Conservation (phyloP, 2,113 vertebrate genomes). For the Gulo gulo region DNA sequence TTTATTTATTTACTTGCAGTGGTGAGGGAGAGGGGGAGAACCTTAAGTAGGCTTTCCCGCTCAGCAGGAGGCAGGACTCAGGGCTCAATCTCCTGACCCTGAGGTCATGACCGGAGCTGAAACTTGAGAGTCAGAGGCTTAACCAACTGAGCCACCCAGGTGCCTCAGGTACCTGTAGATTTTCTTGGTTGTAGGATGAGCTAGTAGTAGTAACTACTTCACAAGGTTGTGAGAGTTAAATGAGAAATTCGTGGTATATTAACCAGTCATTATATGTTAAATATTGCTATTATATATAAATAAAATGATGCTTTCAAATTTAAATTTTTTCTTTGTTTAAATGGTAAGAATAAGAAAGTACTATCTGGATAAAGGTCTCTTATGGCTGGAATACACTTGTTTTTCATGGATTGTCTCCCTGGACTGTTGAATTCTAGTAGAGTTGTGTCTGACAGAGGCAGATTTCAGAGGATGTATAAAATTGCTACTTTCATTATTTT, state of each 20-base stretch:
- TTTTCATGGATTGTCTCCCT: neutral
- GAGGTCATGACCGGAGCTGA: neutral
- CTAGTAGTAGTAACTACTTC: neutral
- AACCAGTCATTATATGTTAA: neutral
- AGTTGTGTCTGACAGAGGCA: neutral
- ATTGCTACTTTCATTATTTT: neutral
- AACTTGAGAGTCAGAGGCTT: neutral
- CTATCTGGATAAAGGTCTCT: neutral
- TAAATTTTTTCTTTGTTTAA: neutral
- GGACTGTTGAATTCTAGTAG: neutral
- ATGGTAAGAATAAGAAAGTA: neutral
- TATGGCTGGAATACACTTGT: neutral
- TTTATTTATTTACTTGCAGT: neutral
- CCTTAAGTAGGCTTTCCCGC: neutral
- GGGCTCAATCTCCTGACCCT: neutral
- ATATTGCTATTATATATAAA: neutral
- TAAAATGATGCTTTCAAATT: neutral
- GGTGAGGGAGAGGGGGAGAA: neutral
- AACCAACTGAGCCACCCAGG: neutral
- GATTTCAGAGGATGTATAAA: slow-evolving; percentile 28
- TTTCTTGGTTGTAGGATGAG: slow-evolving; percentile 1
- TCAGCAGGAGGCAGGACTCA: neutral
- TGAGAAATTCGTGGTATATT: slow-evolving; percentile 5
- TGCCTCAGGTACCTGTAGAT: neutral
- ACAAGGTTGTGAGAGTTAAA: neutral